A percentile compares a stretch with the other conserved stretches of the same genome.
Conservation (phyloP, 2,113 vertebrate genomes). For the Lagenorhynchus albirostris region DNA sequence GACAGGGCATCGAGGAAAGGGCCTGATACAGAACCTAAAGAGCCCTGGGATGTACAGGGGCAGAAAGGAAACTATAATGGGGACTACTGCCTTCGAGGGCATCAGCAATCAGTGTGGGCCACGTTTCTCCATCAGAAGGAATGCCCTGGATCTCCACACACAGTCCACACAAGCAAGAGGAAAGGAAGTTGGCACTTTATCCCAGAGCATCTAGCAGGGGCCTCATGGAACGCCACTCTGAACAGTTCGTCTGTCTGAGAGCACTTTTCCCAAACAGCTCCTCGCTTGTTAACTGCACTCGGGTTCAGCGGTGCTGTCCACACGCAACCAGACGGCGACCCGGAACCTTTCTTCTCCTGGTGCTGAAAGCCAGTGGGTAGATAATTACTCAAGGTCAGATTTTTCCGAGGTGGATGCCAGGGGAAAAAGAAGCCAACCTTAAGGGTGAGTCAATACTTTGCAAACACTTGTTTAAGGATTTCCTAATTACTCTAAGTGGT, state of each 20-base stretch:
- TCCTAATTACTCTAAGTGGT: constrained; percentile 99
- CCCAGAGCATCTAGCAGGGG: background rate
- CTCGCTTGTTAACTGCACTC: background rate
- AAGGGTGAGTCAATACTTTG: constrained; percentile 94
- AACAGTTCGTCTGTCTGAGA: rapidly evolving
- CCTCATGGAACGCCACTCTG: rapidly evolving
- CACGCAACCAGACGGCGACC: constrained; percentile 68
- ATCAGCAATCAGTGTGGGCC: rapidly evolving
- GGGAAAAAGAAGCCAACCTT: constrained; percentile 85
- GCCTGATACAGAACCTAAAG: background rate
- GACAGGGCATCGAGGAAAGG: background rate
- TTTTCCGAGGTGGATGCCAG: constrained; percentile 90
- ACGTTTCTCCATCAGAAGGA: background rate
- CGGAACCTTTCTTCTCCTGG: constrained; percentile 83
- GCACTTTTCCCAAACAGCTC: background rate
- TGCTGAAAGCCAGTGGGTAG: constrained; percentile 90
- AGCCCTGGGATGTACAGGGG: background rate
- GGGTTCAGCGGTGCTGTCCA: constrained; percentile 18
- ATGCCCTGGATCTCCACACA: background rate
- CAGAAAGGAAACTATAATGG: rapidly evolving
- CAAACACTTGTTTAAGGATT: constrained; percentile 99
- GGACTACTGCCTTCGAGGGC: background rate
- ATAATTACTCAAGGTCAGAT: constrained; percentile 98
- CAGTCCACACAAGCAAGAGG: no score
- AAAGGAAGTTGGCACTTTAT: background rate